Evolutionary conservation across 1,140 invertebrate genomes (phyloP).

Genomic region (Yoshiicerus persimilis): DNA sequence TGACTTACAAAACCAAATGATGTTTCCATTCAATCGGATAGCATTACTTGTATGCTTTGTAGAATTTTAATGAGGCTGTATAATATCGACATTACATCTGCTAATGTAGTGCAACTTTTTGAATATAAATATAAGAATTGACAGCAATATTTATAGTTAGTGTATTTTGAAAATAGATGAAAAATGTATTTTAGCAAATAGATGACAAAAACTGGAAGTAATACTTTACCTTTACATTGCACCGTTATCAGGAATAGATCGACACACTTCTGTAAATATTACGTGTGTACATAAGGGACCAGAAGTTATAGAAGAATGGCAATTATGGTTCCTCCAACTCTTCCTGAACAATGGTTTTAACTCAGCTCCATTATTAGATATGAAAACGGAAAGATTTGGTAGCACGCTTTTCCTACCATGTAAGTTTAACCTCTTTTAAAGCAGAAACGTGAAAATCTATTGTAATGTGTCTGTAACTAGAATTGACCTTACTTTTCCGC

Average conservation of each 20-base stretch:
- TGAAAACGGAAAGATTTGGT: background rate
- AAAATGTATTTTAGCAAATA: too few species aligned
- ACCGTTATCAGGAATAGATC: too few species aligned
- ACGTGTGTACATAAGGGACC: background rate
- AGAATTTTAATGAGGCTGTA: background rate
- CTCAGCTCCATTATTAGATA: background rate
- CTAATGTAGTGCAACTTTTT: too few species aligned
- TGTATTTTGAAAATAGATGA: too few species aligned
- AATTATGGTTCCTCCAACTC: constrained; percentile 21
- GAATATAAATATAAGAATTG: too few species aligned
- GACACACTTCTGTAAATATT: background rate
- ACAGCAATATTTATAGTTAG: too few species aligned
- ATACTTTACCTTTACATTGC: too few species aligned
- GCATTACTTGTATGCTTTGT: background rate
- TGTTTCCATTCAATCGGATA: background rate
- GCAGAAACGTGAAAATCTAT: background rate
- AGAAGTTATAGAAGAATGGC: background rate
- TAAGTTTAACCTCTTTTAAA: background rate
- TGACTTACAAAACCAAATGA: background rate
- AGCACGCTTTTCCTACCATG: background rate
- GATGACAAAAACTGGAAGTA: too few species aligned
- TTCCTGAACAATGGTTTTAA: background rate
- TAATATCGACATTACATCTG: too few species aligned
- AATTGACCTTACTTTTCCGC: background rate
- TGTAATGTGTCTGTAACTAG: background rate